A percentile compares a stretch with the other conserved stretches of the same genome.
phyloP scores from a whole-genome alignment of 53 echinoderm and acorn worm genomes.

The Echinarachnius parma region DNA sequence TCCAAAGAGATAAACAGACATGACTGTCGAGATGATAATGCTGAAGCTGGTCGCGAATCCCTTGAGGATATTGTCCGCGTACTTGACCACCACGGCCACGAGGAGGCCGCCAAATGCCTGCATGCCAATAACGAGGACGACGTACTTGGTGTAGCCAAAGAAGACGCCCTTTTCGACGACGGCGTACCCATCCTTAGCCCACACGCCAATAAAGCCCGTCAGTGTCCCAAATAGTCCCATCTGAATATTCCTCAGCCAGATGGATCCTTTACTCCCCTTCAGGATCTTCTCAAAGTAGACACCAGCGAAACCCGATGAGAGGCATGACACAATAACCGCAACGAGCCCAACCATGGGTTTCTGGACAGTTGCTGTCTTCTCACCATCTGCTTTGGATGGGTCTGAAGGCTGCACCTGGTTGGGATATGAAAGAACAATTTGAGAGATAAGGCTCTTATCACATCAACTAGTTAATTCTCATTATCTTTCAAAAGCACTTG shows the following conservation, averaged over 20 bases:
- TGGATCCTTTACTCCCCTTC: slow-evolving; percentile 72
- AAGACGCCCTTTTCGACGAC: slow-evolving; percentile 81
- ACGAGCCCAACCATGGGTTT: slow-evolving; percentile 56
- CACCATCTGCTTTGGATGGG: slow-evolving; percentile 53
- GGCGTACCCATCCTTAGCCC: slow-evolving; percentile 59
- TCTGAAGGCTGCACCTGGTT: slow-evolving; percentile 82
- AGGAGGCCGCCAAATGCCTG: slow-evolving; percentile 87
- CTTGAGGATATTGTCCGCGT: slow-evolving; percentile 92
- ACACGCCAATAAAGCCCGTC: slow-evolving; percentile 67
- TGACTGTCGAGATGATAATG: slow-evolving; percentile 80
- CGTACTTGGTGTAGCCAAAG: slow-evolving; percentile 80
- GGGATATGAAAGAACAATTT: too few relatives aligned
- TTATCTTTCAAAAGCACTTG: too few relatives aligned
- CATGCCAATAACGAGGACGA: slow-evolving; percentile 59
- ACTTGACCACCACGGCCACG: slow-evolving; percentile 88
- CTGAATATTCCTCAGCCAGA: slow-evolving; percentile 92
- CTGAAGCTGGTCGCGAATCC: slow-evolving; percentile 91
- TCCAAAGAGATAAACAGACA: slow-evolving; percentile 71
- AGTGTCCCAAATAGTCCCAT: slow-evolving; percentile 74
- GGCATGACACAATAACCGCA: slow-evolving; percentile 74
- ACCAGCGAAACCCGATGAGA: slow-evolving; percentile 87
- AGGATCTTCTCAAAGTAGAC: slow-evolving; percentile 98
- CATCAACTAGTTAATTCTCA: too few relatives aligned
- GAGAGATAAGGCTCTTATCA: too few relatives aligned
- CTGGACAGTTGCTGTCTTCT: slow-evolving; percentile 54